Evolutionary conservation across 2,888 invertebrate genomes (phyloP).

Genomic region (Trilocha varians): DNA sequence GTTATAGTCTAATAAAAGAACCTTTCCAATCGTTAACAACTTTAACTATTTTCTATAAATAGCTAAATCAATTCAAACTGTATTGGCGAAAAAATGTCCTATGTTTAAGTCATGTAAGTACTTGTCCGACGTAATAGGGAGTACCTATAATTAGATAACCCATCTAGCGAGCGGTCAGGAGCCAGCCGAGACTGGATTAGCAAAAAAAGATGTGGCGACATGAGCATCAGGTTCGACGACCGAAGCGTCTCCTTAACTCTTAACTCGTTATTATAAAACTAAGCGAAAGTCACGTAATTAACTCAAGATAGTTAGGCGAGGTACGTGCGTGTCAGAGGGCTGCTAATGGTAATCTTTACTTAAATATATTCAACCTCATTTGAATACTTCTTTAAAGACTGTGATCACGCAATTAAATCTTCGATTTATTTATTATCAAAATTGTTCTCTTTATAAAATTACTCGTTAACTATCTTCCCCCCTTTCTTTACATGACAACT

Average conservation of each 20-base stretch:
- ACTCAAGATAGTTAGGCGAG: constrained; percentile 16
- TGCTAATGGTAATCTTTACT: neutral
- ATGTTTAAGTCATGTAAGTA: constrained; percentile 31
- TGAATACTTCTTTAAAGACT: neutral
- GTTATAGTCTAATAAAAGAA: neutral
- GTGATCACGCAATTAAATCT: too few relatives aligned
- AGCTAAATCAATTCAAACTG: constrained; percentile 21
- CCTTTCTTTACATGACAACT: too few relatives aligned
- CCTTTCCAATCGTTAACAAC: neutral
- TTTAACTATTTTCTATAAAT: constrained; percentile 11
- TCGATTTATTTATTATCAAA: too few relatives aligned
- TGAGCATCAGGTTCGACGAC: constrained; percentile 48
- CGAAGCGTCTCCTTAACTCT: constrained; percentile 42
- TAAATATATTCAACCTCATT: neutral
- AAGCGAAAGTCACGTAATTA: constrained; percentile 42
- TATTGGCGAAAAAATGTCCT: constrained; percentile 30
- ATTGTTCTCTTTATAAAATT: too few relatives aligned
- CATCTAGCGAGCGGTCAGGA: constrained; percentile 46
- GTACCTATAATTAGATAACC: constrained; percentile 61
- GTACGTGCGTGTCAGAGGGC: constrained; percentile 6
- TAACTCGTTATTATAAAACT: constrained; percentile 46
- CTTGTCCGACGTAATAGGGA: constrained; percentile 35
- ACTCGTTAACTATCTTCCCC: too few relatives aligned
- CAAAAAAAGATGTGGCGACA: constrained; percentile 49
- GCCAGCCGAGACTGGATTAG: constrained; percentile 47